A percentile compares a stretch with the other conserved stretches of the same genome.
These are phyloP conservation scores for Dysmachus trigonus DNA, from an alignment of 2,888 invertebrate species.

Conservation along the genomic window DNA sequence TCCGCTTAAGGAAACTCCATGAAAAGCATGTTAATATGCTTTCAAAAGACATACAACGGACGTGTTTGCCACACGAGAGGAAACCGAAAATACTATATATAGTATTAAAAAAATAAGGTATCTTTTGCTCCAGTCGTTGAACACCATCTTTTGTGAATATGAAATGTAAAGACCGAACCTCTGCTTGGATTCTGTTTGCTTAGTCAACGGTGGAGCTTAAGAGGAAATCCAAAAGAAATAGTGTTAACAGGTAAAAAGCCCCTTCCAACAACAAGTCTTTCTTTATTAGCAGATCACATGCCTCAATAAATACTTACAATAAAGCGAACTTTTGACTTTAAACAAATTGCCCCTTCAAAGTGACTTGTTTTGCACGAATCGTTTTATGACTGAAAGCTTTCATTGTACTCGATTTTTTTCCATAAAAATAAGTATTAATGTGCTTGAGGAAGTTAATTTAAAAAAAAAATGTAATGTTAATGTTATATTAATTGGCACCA, in stretches of 20 bases:
- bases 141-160: neutral
- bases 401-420: no score
- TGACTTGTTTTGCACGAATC: neutral
- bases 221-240: neutral
- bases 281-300: no score
- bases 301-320: neutral
- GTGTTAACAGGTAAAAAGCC: neutral
- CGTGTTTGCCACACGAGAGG: neutral
- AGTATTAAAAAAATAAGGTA: neutral
- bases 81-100: neutral
- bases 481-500: no score
- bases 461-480: no score
- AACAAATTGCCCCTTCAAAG: neutral
- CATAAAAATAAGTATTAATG: no score
- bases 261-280: neutral
- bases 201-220: neutral
- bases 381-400: neutral
- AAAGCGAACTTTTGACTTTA: neutral
- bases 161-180: neutral
- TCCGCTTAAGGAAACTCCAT: neutral
- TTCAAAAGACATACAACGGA: neutral
- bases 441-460: no score
- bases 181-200: neutral
- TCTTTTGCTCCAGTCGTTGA: neutral
- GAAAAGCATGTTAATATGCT: neutral